phyloP scores from a whole-genome alignment of 2,113 vertebrate genomes.

The Nannospalax galili region DNA sequence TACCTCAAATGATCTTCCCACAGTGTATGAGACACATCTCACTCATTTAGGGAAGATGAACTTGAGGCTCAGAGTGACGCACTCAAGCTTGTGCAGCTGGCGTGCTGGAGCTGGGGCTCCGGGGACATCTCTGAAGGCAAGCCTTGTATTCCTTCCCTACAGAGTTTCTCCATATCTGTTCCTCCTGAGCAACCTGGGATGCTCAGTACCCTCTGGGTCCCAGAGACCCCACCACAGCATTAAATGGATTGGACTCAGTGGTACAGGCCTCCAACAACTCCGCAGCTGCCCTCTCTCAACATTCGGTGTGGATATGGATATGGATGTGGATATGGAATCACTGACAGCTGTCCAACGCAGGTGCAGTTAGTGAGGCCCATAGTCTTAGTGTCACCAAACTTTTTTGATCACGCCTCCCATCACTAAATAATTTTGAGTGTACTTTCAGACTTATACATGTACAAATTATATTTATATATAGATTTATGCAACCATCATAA shows the following conservation, averaged over 20 bases:
- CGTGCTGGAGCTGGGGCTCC: background rate
- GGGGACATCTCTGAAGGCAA: background rate
- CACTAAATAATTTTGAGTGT: background rate
- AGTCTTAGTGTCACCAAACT: too few relatives aligned
- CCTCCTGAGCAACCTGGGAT: background rate
- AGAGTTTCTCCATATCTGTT: background rate
- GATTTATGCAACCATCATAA: background rate
- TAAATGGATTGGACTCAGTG: background rate
- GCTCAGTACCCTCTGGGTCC: background rate
- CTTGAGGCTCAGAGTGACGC: background rate
- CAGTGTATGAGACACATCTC: too few relatives aligned
- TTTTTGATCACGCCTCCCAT: background rate
- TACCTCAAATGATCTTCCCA: fast-evolving
- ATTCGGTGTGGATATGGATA: too few relatives aligned
- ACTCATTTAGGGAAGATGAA: background rate
- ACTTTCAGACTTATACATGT: background rate
- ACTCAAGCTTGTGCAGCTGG: background rate
- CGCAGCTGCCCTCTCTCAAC: background rate
- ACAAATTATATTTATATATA: background rate
- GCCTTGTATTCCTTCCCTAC: too few relatives aligned
- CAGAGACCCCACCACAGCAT: background rate
- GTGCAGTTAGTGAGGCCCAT: background rate
- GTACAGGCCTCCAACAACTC: background rate
- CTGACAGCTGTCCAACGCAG: background rate
- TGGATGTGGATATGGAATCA: background rate